Evolutionary conservation across 2,888 invertebrate species (phyloP).

Genomic region (Thumatha senex): DNA sequence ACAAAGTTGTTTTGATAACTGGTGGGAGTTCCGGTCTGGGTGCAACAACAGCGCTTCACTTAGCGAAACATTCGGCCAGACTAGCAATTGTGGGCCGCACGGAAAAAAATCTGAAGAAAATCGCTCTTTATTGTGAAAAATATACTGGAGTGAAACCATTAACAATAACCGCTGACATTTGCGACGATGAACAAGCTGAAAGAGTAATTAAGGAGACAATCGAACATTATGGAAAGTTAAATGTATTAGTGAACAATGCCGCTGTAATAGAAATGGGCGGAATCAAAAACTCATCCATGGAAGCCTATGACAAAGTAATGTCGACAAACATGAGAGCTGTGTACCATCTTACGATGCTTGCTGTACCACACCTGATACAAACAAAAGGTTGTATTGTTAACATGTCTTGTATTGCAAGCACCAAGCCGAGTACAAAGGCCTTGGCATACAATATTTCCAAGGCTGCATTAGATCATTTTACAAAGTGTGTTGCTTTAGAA

Average conservation of each 20-base stretch:
- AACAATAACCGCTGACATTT: conserved; percentile 85
- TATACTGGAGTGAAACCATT: conserved; percentile 82
- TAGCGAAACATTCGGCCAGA: conserved; percentile 86
- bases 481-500: conserved; percentile 94
- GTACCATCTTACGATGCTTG: conserved; percentile 92
- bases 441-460: conserved; percentile 96
- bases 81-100: conserved; percentile 84
- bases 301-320: conserved; percentile 93
- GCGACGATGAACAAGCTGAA: conserved; percentile 86
- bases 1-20: conserved; percentile 85
- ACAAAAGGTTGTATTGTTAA: conserved; percentile 95
- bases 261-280: conserved; percentile 90
- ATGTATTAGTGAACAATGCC: conserved; percentile 93
- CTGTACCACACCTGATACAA: conserved; percentile 91
- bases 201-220: conserved; percentile 87
- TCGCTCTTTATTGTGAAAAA: conserved; percentile 78
- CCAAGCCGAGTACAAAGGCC: conserved; percentile 86
- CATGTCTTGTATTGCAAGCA: conserved; percentile 94
- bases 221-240: conserved; percentile 86
- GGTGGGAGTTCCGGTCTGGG: conserved; percentile 91
- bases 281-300: conserved; percentile 91
- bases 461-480: conserved; percentile 96
- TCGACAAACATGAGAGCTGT: conserved; percentile 92
- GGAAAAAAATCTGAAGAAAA: conserved; percentile 61
- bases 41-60: conserved; percentile 86